Percentiles rank a stretch among this genome's conserved stretches.
phyloP scores from a whole-genome alignment of 2,797 vertebrate genomes.

The Serranus cabrilla region DNA sequence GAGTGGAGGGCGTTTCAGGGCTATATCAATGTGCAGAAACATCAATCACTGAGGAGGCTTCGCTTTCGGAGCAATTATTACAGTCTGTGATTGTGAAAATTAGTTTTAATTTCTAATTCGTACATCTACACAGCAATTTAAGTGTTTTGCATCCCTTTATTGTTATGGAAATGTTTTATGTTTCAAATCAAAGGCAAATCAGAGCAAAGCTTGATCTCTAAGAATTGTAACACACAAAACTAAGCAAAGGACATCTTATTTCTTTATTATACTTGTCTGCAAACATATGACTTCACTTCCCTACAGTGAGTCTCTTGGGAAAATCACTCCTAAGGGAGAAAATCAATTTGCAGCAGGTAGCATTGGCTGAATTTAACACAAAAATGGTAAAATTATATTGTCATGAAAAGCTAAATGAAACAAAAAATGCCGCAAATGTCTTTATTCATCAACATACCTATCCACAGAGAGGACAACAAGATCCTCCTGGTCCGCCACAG shows the following conservation, averaged over 20 bases:
- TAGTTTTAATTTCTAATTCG: conserved; percentile 48
- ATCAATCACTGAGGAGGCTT: conserved; percentile 39
- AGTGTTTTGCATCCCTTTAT: conserved; percentile 34
- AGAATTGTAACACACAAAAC: neutral
- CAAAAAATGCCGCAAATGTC: neutral
- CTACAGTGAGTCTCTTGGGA: neutral
- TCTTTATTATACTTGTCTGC: neutral
- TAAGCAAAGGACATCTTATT: neutral
- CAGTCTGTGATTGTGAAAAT: conserved; percentile 65
- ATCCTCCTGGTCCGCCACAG: conserved; percentile 88
- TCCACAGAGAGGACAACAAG: conserved; percentile 93
- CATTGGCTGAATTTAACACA: neutral
- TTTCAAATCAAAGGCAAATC: conserved; percentile 34
- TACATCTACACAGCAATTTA: conserved; percentile 36
- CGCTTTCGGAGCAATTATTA: conserved; percentile 60
- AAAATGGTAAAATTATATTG: neutral
- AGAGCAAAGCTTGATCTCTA: conserved; percentile 21
- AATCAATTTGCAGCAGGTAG: neutral
- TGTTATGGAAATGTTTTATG: conserved; percentile 38
- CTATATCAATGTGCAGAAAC: conserved; percentile 38
- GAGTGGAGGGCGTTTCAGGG: conserved; percentile 31
- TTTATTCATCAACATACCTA: conserved; percentile 83
- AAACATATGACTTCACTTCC: conserved; percentile 11
- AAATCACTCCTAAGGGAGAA: neutral
- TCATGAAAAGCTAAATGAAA: neutral